phyloP scores from a whole-genome alignment of 2,113 vertebrate species.

The Pitta sordida region DNA sequence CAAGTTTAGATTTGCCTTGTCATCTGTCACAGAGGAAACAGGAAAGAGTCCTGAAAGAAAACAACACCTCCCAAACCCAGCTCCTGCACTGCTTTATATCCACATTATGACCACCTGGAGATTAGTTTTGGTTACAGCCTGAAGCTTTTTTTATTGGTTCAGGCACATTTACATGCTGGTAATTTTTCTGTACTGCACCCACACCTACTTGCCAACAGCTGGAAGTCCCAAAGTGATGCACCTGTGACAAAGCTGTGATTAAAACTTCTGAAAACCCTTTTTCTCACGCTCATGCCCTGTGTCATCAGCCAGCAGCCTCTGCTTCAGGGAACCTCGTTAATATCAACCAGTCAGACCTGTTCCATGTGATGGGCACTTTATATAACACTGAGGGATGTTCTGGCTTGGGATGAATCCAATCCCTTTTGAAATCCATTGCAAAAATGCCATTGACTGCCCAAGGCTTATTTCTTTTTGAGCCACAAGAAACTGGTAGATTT shows the following conservation, averaged over 20 bases:
- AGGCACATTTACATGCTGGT: background rate
- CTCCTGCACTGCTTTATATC: background rate
- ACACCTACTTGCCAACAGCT: background rate
- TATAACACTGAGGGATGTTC: background rate
- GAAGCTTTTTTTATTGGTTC: background rate
- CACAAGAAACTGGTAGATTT: background rate
- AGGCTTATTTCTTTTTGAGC: background rate
- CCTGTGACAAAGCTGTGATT: background rate
- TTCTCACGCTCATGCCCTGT: background rate
- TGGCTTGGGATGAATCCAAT: background rate
- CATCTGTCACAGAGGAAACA: background rate
- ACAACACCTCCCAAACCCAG: background rate
- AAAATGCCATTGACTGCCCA: background rate
- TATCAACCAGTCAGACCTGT: background rate
- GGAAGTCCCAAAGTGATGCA: background rate
- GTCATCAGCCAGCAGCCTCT: background rate
- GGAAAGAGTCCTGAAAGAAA: background rate
- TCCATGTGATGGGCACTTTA: background rate
- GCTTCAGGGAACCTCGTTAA: background rate
- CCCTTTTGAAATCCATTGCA: background rate
- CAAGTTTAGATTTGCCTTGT: background rate
- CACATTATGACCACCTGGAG: background rate
- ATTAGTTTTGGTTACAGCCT: background rate
- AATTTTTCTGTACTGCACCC: background rate
- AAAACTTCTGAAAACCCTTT: background rate